Percentiles rank a stretch among this genome's conserved stretches.
phyloP scores from a whole-genome alignment of 2,888 invertebrate genomes.

The Idaea biselata region DNA sequence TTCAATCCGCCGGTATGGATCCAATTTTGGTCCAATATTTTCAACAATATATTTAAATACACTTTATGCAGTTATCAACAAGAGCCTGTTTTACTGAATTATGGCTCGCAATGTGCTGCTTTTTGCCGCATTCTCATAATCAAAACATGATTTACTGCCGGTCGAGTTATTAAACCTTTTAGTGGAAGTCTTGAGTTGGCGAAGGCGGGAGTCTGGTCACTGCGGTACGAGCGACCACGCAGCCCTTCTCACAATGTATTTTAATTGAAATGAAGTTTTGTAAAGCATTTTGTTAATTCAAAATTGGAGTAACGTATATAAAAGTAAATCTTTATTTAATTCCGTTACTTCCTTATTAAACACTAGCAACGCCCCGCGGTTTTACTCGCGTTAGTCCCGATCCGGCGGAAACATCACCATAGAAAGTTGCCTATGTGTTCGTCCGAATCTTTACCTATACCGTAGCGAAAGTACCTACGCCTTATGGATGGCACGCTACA shows the following conservation, averaged over 20 bases:
- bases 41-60: conserved; percentile 26
- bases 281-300: neutral
- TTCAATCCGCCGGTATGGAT: too few relatives aligned
- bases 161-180: conserved; percentile 60
- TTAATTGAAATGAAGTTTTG: conserved; percentile 32
- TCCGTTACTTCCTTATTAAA: too few relatives aligned
- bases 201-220: conserved; percentile 34
- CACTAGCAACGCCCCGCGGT: too few relatives aligned
- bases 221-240: conserved; percentile 23
- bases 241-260: conserved; percentile 49
- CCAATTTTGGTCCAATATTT: too few relatives aligned
- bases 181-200: conserved; percentile 39
- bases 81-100: conserved; percentile 41
- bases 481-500: too few relatives aligned
- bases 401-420: too few relatives aligned
- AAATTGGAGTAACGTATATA: neutral
- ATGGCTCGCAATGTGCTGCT: conserved; percentile 40
- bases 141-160: conserved; percentile 70
- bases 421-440: too few relatives aligned
- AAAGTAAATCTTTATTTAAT: neutral
- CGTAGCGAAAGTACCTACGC: too few relatives aligned
- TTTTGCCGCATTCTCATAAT: conserved; percentile 62
- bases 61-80: conserved; percentile 61
- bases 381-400: too few relatives aligned
- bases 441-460: too few relatives aligned